Conservation (phyloP, 2,888 invertebrate genomes). For the Venusia cambrica region DNA sequence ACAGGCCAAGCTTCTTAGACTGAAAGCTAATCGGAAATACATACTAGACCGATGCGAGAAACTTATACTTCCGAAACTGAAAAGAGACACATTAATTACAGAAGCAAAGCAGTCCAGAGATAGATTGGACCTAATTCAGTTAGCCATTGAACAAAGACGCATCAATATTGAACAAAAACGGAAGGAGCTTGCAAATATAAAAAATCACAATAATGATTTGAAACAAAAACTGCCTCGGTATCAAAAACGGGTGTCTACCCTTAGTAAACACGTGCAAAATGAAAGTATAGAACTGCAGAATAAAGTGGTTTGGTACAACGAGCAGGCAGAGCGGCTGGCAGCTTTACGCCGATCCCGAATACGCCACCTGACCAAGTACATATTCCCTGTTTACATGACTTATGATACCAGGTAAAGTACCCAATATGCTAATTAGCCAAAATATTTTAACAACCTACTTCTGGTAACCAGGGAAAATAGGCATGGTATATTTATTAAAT, state of each 20-base stretch:
- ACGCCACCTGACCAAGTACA: constrained; percentile 67
- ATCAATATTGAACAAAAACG: constrained; percentile 56
- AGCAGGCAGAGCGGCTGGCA: constrained; percentile 53
- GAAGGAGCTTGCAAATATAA: constrained; percentile 47
- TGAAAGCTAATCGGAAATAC: constrained; percentile 80
- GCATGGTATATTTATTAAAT: too few relatives aligned
- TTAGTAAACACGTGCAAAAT: constrained; percentile 56
- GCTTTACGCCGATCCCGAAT: constrained; percentile 62
- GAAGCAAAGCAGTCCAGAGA: constrained; percentile 68
- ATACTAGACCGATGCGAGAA: constrained; percentile 79
- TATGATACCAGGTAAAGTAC: constrained; percentile 65
- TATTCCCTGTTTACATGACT: constrained; percentile 73
- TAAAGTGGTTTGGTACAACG: constrained; percentile 49
- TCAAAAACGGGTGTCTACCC: constrained; percentile 61
- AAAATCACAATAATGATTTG: constrained; percentile 58
- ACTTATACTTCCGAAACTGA: constrained; percentile 56
- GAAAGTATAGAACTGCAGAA: constrained; percentile 58
- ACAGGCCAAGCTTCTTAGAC: constrained; percentile 79
- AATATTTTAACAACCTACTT: too few relatives aligned
- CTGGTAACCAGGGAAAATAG: too few relatives aligned
- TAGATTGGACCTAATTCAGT: constrained; percentile 58
- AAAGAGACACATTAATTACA: constrained; percentile 60
- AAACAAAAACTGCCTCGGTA: constrained; percentile 63
- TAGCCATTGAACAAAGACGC: constrained; percentile 68
- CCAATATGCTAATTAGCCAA: too few relatives aligned